Evolutionary conservation across 2,888 invertebrate species (phyloP).

Genomic region (Argyra leucocephala): DNA sequence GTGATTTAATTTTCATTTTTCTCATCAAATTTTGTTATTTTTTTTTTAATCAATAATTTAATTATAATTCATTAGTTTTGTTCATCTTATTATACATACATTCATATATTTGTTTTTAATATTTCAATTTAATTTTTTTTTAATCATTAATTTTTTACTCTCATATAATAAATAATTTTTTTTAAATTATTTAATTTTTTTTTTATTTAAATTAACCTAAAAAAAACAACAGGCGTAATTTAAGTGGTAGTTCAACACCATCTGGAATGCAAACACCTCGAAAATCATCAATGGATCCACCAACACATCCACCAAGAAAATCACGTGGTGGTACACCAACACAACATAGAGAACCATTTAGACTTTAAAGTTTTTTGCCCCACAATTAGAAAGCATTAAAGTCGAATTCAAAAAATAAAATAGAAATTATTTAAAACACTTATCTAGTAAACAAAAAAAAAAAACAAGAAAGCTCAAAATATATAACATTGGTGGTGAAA

Average conservation of each 20-base stretch:
- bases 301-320: constrained; percentile 33
- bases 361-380: constrained; percentile 49
- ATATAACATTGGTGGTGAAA: too few species aligned
- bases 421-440: background rate
- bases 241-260: constrained; percentile 43
- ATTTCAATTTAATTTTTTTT: constrained; percentile 15
- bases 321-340: constrained; percentile 42
- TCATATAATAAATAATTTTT: constrained; percentile 11
- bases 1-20: too few species aligned
- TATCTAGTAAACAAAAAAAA: background rate
- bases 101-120: constrained; percentile 17
- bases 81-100: too few species aligned
- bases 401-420: background rate
- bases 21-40: too few species aligned
- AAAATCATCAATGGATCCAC: constrained; percentile 40
- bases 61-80: too few species aligned
- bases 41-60: too few species aligned
- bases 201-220: constrained; percentile 9
- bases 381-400: background rate
- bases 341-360: constrained; percentile 59
- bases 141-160: constrained; percentile 14
- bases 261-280: constrained; percentile 44
- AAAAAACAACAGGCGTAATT: constrained; percentile 34
- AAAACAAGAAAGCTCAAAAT: background rate
- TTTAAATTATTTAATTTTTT: constrained; percentile 11